phyloP scores from a whole-genome alignment of 2,797 vertebrate genomes.

The Pangasius sanitwongsei region DNA sequence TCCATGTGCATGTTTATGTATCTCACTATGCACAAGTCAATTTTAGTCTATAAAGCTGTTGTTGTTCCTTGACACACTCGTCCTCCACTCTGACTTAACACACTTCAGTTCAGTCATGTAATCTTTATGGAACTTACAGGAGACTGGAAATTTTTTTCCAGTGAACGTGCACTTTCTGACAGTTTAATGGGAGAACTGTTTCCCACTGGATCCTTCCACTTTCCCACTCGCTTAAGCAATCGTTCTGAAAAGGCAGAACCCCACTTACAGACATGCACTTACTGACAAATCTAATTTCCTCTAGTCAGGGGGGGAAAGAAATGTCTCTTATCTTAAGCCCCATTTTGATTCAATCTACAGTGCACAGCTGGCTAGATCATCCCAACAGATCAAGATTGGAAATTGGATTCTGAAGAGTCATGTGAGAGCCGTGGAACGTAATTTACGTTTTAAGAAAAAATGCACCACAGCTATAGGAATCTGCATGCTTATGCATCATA shows the following conservation, averaged over 20 bases:
- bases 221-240: slow-evolving; percentile 43
- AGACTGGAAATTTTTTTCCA: slow-evolving; percentile 38
- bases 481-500: not conserved
- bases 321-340: slow-evolving; percentile 39
- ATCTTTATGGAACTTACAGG: slow-evolving; percentile 30
- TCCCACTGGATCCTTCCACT: slow-evolving; percentile 42
- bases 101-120: slow-evolving; percentile 11
- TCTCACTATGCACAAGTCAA: not conserved
- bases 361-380: slow-evolving; percentile 46
- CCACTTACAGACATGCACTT: slow-evolving; percentile 49
- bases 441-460: slow-evolving; percentile 17
- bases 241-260: slow-evolving; percentile 25
- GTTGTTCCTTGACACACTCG: not conserved
- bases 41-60: not conserved
- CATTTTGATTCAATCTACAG: slow-evolving; percentile 52
- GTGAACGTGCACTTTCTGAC: slow-evolving; percentile 27
- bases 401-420: slow-evolving; percentile 45
- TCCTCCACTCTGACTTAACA: not conserved
- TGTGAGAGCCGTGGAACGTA: slow-evolving; percentile 22
- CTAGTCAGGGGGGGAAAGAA: slow-evolving; percentile 31
- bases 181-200: slow-evolving; percentile 49
- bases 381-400: slow-evolving; percentile 36
- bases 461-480: not conserved
- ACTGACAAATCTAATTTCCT: slow-evolving; percentile 50
- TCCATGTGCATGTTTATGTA: no score